Percentiles rank a stretch among this genome's conserved stretches.
Evolutionary conservation across 2,888 invertebrate genomes (phyloP).

Genomic region (Prostheceraeus crozeri): DNA sequence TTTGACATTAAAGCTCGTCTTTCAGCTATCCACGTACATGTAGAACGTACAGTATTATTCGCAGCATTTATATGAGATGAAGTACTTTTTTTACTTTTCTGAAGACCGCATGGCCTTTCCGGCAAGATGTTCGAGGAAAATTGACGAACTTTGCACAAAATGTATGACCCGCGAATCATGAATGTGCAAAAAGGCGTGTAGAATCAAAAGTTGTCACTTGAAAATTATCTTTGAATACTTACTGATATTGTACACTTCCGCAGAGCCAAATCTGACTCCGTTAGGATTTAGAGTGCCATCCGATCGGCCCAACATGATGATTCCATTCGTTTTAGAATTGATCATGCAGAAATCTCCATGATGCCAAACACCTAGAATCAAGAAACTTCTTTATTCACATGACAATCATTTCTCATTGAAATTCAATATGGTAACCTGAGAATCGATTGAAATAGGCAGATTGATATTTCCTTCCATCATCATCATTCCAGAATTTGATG

Average conservation of each 20-base stretch:
- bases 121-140: too few species aligned
- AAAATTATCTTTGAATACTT: too few species aligned
- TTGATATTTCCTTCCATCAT: slow-evolving; percentile 57
- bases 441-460: slow-evolving; percentile 59
- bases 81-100: too few species aligned
- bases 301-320: slow-evolving; percentile 61
- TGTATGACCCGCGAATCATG: too few species aligned
- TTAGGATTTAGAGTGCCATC: slow-evolving; percentile 62
- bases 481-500: slow-evolving; percentile 60
- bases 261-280: slow-evolving; percentile 62
- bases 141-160: too few species aligned
- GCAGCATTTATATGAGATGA: too few species aligned
- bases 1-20: too few species aligned
- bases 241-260: slow-evolving; percentile 62
- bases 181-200: too few species aligned
- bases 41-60: too few species aligned
- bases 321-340: slow-evolving; percentile 59
- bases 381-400: slow-evolving; percentile 40
- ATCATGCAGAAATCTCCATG: slow-evolving; percentile 61
- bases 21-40: too few species aligned
- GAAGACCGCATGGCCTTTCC: too few species aligned
- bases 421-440: slow-evolving; percentile 44
- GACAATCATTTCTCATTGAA: neutral
- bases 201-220: too few species aligned
- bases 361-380: slow-evolving; percentile 59